Percentiles rank a stretch among this genome's conserved stretches.
Conservation (phyloP, 2,113 vertebrate species). For the Alosa alosa region DNA sequence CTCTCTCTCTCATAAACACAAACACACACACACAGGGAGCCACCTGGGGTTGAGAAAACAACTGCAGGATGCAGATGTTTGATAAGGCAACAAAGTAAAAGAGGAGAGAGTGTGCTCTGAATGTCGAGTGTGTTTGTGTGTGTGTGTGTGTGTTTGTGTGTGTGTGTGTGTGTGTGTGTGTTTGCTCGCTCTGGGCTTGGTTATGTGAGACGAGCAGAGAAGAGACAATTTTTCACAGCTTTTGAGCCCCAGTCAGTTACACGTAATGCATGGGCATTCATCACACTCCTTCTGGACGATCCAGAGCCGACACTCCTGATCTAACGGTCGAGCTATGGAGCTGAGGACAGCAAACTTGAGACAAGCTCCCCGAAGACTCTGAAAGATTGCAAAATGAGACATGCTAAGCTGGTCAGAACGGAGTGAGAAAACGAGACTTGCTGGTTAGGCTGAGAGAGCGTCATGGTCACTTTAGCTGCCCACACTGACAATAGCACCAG, state of each 20-base stretch:
- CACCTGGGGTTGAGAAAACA: neutral
- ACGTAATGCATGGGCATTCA: neutral
- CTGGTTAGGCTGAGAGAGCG: neutral
- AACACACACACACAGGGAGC: neutral
- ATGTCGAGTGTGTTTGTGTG: neutral
- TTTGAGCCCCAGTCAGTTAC: neutral
- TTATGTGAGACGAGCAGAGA: neutral
- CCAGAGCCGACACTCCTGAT: neutral
- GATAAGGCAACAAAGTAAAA: neutral
- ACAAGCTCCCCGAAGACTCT: neutral
- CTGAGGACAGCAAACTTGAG: neutral
- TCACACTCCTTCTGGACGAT: neutral
- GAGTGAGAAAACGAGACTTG: neutral
- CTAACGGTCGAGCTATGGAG: neutral
- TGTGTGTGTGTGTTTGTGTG: too few relatives aligned
- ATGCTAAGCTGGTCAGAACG: neutral
- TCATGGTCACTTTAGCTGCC: neutral
- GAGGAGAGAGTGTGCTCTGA: neutral
- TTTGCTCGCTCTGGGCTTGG: neutral
- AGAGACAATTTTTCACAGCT: neutral
- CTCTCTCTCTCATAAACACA: neutral
- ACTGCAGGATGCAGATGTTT: slow-evolving; percentile 1
- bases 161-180: too few relatives aligned
- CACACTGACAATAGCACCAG: neutral
- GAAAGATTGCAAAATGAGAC: neutral